Base-by-base conservation (phyloP, 2,797 vertebrate species). In the Eidolon dupreanum region DNA sequence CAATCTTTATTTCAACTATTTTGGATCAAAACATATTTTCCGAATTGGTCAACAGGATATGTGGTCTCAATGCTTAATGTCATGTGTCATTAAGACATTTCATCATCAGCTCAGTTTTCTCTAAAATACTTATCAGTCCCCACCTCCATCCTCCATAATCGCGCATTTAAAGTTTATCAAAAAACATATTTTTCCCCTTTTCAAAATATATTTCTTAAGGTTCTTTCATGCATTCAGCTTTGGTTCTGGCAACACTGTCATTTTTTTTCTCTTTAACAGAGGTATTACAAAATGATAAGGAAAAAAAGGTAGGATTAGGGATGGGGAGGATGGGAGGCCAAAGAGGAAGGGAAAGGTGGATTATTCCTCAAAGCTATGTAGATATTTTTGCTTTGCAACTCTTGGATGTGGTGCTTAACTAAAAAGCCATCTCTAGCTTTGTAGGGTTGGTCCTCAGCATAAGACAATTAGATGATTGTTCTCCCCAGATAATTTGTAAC, bases 21-120 rank as follows among this genome's bases (percentile, higher is more conserved):
- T 83, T 73, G 78, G 57, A 28, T 74, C 19, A 87, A 93, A 95
- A 75, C 36, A 55, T 68, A 57, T 53, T 88, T 94, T 91, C 92
- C 46, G 61, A 88, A 33, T 26, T 61, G 73, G 41, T 90, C 55
- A 94, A 94, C 66, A 88, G 77, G 61, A 53, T 61, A 31, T 33
- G 57, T 20, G 43, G 70, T 65, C 43, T 79, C 38, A 20, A 43
- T 65, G 70, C 79, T 77, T 61, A 43, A 28, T 49, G 46, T 51
- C 75, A 88, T 36, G 9, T 57, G 63, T 75, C 74, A 79, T 53
- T 59, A 75, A 71, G 51, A 41, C 26, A 24, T 65, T 94, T 68
- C 53, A 68, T 61, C 68, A 53, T 55, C 38, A 19, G 43, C 57
- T 22, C 22, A 31, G 36, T 26, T 79, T 83, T 87, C 53, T 61